phyloP scores from a whole-genome alignment of 2,113 vertebrate genomes.

The Diadophis punctatus region DNA sequence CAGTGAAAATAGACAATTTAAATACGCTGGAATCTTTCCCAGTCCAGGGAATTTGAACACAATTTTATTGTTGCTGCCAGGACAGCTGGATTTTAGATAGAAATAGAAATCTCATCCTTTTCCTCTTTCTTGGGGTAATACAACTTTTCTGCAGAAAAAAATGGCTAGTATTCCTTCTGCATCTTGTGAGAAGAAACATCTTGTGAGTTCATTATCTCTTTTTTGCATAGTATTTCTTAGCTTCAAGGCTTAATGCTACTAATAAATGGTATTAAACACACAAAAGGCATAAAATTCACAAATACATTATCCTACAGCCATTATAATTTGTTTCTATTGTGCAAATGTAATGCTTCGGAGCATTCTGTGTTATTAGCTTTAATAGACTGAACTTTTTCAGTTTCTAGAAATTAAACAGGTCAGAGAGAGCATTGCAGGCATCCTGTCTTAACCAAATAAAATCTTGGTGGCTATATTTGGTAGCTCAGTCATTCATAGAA shows the following conservation, averaged over 20 bases:
- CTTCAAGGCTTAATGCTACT: constrained; percentile 24
- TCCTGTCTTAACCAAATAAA: not conserved
- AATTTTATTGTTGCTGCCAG: constrained; percentile 48
- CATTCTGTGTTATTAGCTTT: not conserved
- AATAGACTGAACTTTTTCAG: constrained; percentile 4
- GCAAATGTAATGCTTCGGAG: not conserved
- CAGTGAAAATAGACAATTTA: constrained; percentile 48
- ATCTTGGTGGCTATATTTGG: not conserved
- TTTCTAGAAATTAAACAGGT: constrained; percentile 9
- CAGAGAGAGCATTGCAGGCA: not conserved
- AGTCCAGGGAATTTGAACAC: constrained; percentile 47
- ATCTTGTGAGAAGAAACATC: constrained; percentile 23
- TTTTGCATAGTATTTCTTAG: constrained; percentile 13
- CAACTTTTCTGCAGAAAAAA: constrained; percentile 45
- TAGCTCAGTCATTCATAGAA: not conserved
- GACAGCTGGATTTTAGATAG: constrained; percentile 46
- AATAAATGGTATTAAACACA: constrained; percentile 21
- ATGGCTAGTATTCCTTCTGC: constrained; percentile 32
- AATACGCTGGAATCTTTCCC: constrained; percentile 39
- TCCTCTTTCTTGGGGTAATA: constrained; percentile 54
- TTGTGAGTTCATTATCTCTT: constrained; percentile 31
- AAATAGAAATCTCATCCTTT: constrained; percentile 45
- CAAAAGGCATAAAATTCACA: constrained; percentile 6
- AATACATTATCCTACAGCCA: constrained; percentile 10
- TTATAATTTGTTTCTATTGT: constrained; percentile 21